Percentiles rank a stretch among this genome's conserved stretches.
Conservation (phyloP, 2,797 vertebrate genomes). For the Synaphobranchus kaupii region DNA sequence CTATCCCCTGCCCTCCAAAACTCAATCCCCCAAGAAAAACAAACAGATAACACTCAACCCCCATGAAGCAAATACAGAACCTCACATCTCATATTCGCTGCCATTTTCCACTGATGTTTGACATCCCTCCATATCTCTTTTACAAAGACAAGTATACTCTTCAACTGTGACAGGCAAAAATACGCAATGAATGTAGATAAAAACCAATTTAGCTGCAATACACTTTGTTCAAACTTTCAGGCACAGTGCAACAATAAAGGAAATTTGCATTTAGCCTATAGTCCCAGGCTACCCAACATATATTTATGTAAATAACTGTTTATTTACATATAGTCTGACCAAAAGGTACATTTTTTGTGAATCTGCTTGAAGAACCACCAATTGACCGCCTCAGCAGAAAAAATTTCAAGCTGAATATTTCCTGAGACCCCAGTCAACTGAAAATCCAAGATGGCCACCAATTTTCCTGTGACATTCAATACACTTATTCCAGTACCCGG, state of each 20-base stretch:
- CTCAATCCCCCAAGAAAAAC: background rate
- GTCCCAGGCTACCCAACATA: background rate
- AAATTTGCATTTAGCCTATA: background rate
- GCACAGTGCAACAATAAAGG: background rate
- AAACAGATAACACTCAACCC: background rate
- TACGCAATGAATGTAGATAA: background rate
- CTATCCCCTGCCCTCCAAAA: background rate
- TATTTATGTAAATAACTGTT: background rate
- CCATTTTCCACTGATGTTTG: too few species aligned
- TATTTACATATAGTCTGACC: background rate
- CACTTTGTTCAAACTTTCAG: background rate
- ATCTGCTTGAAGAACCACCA: background rate
- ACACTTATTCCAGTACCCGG: background rate
- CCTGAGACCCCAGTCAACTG: background rate
- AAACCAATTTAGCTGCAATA: background rate
- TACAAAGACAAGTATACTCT: background rate
- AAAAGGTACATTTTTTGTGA: background rate
- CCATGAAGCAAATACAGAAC: background rate
- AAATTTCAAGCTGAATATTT: background rate
- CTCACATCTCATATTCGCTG: background rate
- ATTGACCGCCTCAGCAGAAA: background rate
- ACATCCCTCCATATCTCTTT: background rate
- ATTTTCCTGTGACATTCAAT: background rate
- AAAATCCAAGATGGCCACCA: background rate
- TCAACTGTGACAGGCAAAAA: background rate